Evolutionary conservation across 1,140 invertebrate species (phyloP), one percentile per base, ranked within the genome.

Genomic region (Berghia stephanieae): DNA sequence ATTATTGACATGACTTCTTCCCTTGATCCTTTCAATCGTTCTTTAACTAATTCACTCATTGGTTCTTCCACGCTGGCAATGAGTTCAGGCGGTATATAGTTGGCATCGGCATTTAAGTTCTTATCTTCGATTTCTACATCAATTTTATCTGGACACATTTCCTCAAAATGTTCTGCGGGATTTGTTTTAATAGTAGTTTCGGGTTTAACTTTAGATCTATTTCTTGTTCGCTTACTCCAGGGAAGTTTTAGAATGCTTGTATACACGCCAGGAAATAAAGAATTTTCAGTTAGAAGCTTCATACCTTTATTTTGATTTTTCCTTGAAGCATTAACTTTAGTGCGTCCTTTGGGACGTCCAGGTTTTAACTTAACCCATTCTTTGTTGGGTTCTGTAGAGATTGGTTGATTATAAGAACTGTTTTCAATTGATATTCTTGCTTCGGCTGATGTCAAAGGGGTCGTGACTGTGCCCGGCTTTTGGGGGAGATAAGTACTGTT

Each of bases 211-310:
- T 63, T 79, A 36, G 77, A 70, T 18, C 83, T 85, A 4, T 81
- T 83, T 38, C 86, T 74, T 24, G 85, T 82, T 49, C 86, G 73
- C 42, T 82, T 77, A 71, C 84, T 85, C 83, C 85, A 86, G 13
- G 86, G 85, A 21, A 87, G 79, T 75, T 87, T 87, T 31, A 87
- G 78, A 27, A 86, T 86, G 75, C 86, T 87, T 4, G 86, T 87
- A 77, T 87, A 87, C 2, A 87, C 86, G 2, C 85, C 86, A 34
- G 83, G 84, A 57, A 83, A 82, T 16, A 82, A 78, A 0, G 81
- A 84, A 66, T 86, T 86, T 68, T 87, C 86, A 18, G 84, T 83
- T 24, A 87, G 80, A 4, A 87, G 75, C 77, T 86, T 87, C 85
- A 87, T 85, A 52, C 85, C 83, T 21, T 80, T 81, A 13, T 75